Evolutionary conservation across 37 sponge, comb jelly and placozoan genomes (phyloP).

Genomic region (Ephydatia muelleri): DNA sequence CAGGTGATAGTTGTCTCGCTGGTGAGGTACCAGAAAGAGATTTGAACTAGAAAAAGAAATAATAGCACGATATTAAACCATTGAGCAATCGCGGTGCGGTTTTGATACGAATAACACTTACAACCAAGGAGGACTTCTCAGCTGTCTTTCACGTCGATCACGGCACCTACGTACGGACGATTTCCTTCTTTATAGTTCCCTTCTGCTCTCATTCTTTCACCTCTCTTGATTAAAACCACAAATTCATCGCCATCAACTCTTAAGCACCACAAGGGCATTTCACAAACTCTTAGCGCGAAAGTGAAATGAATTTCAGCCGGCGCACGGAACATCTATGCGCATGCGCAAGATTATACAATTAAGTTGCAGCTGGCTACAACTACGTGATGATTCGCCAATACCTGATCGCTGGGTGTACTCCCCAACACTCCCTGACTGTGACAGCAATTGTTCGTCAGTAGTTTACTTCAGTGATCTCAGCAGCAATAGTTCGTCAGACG

Average conservation of each 20-base stretch:
- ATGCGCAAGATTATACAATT: constrained; percentile 1
- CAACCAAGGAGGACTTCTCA: neutral
- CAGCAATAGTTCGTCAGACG: neutral
- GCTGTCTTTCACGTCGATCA: constrained; percentile 1
- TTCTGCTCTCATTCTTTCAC: constrained; percentile 1
- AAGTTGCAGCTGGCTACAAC: constrained; percentile 1
- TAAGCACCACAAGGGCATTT: neutral
- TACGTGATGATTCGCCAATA: constrained; percentile 1
- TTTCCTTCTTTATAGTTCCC: neutral
- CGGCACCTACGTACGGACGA: constrained; percentile 1
- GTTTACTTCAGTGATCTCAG: neutral
- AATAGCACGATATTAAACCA: constrained; percentile 1
- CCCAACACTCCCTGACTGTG: constrained; percentile 1
- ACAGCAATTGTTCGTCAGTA: neutral
- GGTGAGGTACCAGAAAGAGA: constrained; percentile 1
- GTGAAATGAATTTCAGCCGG: neutral
- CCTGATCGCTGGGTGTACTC: neutral
- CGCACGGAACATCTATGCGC: constrained; percentile 1
- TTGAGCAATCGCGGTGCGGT: constrained; percentile 1
- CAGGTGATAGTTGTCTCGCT: constrained; percentile 1
- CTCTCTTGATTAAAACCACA: constrained; percentile 1
- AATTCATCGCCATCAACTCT: neutral
- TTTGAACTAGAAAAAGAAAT: neutral
- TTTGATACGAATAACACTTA: neutral
- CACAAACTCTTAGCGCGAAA: constrained; percentile 1